Evolutionary conservation across 2,888 invertebrate species (phyloP).

Genomic region (Schizaphis graminum): DNA sequence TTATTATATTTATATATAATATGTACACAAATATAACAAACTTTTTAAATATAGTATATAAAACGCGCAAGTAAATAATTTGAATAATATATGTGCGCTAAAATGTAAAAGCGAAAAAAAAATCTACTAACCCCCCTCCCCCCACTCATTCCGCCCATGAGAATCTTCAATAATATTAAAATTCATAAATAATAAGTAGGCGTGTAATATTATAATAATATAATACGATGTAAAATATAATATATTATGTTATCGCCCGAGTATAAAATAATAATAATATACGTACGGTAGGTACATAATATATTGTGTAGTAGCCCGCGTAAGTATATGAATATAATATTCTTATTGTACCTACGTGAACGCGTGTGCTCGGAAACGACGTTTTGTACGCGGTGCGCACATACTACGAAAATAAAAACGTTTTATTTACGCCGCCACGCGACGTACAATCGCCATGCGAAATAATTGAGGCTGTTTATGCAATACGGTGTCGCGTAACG

Average conservation of each 20-base stretch:
- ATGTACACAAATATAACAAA: background rate
- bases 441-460: background rate
- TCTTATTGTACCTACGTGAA: background rate
- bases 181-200: background rate
- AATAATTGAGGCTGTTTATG: conserved; percentile 40
- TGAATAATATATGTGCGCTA: background rate
- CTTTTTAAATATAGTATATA: background rate
- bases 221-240: background rate
- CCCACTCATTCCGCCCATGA: background rate
- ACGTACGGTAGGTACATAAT: background rate
- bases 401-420: background rate
- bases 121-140: background rate
- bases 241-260: background rate
- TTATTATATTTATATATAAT: conserved; percentile 36
- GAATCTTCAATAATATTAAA: background rate
- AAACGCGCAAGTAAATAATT: background rate
- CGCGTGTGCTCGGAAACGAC: background rate
- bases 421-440: conserved; percentile 2
- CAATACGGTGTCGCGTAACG: conserved; percentile 26
- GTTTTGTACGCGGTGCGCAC: background rate
- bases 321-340: background rate
- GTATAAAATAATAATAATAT: conserved; percentile 2
- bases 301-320: background rate
- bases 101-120: background rate
- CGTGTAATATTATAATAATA: background rate